Evolutionary conservation across 2,797 vertebrate genomes (phyloP), one percentile per base, ranked within the genome.

Genomic region (Catamblyrhynchus diadema): DNA sequence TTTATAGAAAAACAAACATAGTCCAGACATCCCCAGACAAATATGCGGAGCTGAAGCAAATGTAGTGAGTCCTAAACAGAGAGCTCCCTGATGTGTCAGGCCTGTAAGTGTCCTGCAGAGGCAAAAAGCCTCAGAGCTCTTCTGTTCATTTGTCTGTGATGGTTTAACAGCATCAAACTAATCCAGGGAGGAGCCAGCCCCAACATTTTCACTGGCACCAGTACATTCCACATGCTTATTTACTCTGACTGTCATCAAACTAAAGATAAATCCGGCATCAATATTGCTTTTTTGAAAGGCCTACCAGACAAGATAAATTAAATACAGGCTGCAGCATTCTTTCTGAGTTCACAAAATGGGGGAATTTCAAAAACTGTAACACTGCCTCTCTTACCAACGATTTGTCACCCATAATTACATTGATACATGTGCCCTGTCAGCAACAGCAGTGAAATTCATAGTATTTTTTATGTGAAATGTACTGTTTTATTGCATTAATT

Each of bases 401-500:
- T 98, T 98, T 98, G 97, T 97, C 96, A 95, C 89, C 94, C 90
- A 87, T 98, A 98, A 98, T 98, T 98, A 97, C 83, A 97, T 96
- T 98, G 98, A 98, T 98, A 86, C 97, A 98, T 98, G 97, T 96
- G 93, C 85, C 83, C 62, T 98, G 97, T 97, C 98, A 98, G 96
- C 96, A 97, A 96, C 73, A 96, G 97, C 95, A 98, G 94, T 98
- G 97, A 97, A 98, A 98, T 98, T 98, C 97, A 97, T 93, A 74
- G 97, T 97, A 97, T 97, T 98, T 98, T 97, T 98, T 97, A 98
- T 97, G 96, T 97, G 97, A 98, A 98, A 98, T 98, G 97, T 96
- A 97, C 97, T 98, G 97, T 95, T 98, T 98, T 98, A 98, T 98
- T 97, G 93, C 96, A 98, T 98, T 98, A 98, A 98, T 98, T 98